phyloP scores from a whole-genome alignment of 2,797 vertebrate species.

The Eupleurogrammus muticus region DNA sequence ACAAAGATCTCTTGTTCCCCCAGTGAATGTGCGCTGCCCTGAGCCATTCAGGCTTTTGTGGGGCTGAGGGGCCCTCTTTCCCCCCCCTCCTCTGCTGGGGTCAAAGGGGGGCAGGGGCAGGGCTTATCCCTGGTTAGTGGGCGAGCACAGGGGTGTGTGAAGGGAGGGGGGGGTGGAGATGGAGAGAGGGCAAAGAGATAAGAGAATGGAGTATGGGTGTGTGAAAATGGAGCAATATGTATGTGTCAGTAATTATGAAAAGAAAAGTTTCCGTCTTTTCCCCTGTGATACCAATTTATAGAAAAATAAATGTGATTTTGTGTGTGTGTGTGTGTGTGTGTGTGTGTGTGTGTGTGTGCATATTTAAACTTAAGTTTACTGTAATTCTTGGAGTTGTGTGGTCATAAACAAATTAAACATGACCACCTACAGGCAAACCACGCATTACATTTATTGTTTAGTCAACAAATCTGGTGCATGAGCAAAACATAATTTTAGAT shows the following conservation, averaged over 20 bases:
- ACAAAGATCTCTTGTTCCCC: slow-evolving; percentile 87
- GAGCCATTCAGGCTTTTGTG: slow-evolving; percentile 86
- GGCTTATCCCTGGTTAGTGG: slow-evolving; percentile 80
- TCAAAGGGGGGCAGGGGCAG: slow-evolving; percentile 83
- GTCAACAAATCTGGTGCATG: slow-evolving; percentile 1
- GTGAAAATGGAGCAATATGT: slow-evolving; percentile 54
- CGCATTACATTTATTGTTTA: slow-evolving; percentile 15
- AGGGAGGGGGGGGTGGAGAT: slow-evolving; percentile 25
- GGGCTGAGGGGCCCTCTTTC: slow-evolving; percentile 75
- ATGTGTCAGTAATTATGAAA: slow-evolving; percentile 22
- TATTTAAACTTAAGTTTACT: not conserved
- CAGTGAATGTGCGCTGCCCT: slow-evolving; percentile 83
- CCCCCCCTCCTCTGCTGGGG: slow-evolving; percentile 73
- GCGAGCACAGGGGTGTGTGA: slow-evolving; percentile 57
- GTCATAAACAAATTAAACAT: slow-evolving; percentile 8
- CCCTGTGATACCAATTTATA: slow-evolving; percentile 29
- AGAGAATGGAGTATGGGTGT: slow-evolving; percentile 49
- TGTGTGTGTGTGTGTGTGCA: slow-evolving; percentile 1
- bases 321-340: not conserved
- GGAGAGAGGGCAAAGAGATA: slow-evolving; percentile 51
- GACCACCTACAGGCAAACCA: not conserved
- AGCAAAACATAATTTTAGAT: slow-evolving; percentile 5
- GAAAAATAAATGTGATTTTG: slow-evolving; percentile 11
- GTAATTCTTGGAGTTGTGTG: not conserved
- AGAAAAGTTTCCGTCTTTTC: no score